Base-by-base conservation (phyloP, 2,113 vertebrate genomes). In the Hemichromis elongatus region DNA sequence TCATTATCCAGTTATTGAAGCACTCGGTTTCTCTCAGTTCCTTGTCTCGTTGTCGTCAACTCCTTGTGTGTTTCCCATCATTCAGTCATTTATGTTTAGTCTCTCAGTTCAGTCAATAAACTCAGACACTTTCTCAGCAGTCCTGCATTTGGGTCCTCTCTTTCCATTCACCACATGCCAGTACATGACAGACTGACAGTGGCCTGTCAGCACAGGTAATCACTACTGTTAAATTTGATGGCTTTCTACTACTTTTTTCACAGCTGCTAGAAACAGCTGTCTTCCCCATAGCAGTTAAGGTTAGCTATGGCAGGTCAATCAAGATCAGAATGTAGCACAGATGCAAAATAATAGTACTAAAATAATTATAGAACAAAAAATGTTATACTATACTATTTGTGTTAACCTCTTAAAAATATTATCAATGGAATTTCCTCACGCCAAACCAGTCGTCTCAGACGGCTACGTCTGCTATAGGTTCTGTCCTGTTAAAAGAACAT, bases 381-480 rank as follows among this genome's bases (percentile, higher is more conserved):
- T 63, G 35, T 63, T 63, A 73, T 5, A 28, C 28, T 28, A 3
- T 73, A 47, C 40, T 14, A 42, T 14, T 42, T 68, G n/a, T 68
- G 35, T 40, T 42, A 24, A 24, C n/a, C 13, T 42, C 37, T 24
- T 24, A 5, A 42, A 24, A 9, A 68, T 24, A 16, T 68, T 0
- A 42, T 68, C 14, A 19, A 37, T 0, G 2, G 19, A 66, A 5
- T 40, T 14, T 37, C 33, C 59, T 63, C 19, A 61, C 3, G 0
- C 1, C 57, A 33, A 1, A 61, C 1, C 57, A 63, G 59, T 7
- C 0, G 10, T 37, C 10, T 35, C 6, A 63, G 7, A n/a, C 6
- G 0, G 3, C 59, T n/a, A 6, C 2, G 0, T n/a, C 59, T 37
- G 33, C 59, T 37, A 1, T 5, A 0, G 19, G 13, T 37, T 37